phyloP scores from a whole-genome alignment of 2,113 vertebrate species.

The Cygnus buccinator region DNA sequence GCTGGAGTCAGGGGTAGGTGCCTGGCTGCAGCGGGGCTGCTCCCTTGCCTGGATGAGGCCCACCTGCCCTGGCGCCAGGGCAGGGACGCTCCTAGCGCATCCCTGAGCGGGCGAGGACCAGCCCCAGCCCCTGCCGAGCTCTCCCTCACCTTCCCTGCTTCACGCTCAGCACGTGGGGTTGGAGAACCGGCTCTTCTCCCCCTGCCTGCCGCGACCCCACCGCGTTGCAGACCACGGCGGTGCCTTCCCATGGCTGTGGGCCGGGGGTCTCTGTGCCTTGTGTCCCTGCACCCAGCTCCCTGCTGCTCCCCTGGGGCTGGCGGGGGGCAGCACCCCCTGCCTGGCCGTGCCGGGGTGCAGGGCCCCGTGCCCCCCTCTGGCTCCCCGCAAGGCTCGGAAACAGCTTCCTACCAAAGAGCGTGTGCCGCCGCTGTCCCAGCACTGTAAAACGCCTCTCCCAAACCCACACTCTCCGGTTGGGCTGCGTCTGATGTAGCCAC shows the following conservation, averaged over 20 bases:
- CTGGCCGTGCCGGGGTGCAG: background rate
- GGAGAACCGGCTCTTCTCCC: background rate
- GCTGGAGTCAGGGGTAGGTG: fast-evolving
- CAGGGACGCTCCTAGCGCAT: background rate
- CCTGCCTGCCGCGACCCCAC: background rate
- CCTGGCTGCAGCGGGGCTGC: background rate
- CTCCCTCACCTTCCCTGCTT: background rate
- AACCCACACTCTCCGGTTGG: background rate
- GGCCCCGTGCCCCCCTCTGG: background rate
- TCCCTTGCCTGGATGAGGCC: background rate
- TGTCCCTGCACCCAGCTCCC: background rate
- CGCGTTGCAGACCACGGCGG: background rate
- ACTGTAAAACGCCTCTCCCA: background rate
- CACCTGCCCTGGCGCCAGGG: background rate
- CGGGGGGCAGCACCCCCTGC: background rate
- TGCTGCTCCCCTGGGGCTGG: background rate
- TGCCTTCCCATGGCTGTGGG: background rate
- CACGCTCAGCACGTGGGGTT: background rate
- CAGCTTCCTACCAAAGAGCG: conserved; percentile 16
- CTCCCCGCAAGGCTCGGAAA: background rate
- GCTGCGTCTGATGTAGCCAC: conserved; percentile 43
- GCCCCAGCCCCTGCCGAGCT: background rate
- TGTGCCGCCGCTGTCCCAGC: background rate
- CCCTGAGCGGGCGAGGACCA: background rate
- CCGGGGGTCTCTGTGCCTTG: fast-evolving